Conservation (phyloP, 2,113 vertebrate genomes). For the Willisornis vidua region DNA sequence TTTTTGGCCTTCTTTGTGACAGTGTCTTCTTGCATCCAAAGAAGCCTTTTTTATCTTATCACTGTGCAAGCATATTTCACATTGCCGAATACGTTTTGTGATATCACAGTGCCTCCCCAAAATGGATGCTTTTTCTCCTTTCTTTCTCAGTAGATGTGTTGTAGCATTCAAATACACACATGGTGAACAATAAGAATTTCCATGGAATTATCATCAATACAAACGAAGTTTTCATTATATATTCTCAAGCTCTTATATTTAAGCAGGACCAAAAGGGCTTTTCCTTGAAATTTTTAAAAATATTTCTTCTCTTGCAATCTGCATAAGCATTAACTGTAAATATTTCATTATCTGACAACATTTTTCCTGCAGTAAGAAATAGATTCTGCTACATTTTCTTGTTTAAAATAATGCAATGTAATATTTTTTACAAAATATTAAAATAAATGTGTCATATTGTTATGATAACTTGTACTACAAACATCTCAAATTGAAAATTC, state of each 20-base stretch:
- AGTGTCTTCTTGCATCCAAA: neutral
- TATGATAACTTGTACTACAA: neutral
- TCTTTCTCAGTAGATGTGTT: neutral
- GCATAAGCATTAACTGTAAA: neutral
- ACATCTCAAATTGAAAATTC: neutral
- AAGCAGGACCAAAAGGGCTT: neutral
- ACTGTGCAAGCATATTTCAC: neutral
- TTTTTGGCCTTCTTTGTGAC: neutral
- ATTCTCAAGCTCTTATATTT: neutral
- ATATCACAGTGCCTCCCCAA: neutral
- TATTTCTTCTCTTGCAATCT: neutral
- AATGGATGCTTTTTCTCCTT: neutral
- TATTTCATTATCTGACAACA: neutral
- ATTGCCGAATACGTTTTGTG: neutral
- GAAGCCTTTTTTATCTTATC: neutral
- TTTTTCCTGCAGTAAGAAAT: neutral
- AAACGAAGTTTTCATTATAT: neutral
- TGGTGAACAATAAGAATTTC: neutral
- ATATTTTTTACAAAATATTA: neutral
- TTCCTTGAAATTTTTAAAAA: neutral
- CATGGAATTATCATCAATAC: neutral
- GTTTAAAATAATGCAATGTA: neutral
- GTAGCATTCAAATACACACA: neutral
- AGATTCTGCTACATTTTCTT: neutral
- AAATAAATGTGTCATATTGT: neutral